phyloP scores from a whole-genome alignment of 1,140 invertebrate genomes.

The Diabrotica undecimpunctata region DNA sequence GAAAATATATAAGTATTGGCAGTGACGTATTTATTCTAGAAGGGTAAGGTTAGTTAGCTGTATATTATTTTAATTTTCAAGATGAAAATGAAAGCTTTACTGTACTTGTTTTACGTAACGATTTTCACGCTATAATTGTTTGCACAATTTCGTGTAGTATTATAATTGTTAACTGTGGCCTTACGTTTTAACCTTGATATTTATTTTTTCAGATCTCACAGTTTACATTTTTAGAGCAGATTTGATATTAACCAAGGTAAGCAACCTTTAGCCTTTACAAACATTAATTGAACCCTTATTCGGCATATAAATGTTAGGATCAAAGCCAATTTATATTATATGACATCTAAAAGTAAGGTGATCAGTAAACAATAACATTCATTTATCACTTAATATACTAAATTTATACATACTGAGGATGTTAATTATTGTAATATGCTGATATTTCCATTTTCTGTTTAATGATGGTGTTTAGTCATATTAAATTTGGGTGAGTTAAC shows the following conservation, averaged over 20 bases:
- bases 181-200: background rate
- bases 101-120: background rate
- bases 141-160: background rate
- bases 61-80: background rate
- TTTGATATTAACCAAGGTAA: background rate
- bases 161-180: background rate
- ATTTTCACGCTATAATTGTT: background rate
- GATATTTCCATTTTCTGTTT: too few species aligned
- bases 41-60: background rate
- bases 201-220: background rate
- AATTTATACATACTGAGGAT: too few species aligned
- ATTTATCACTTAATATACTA: too few species aligned
- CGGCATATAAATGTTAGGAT: too few species aligned
- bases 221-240: background rate
- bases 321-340: too few species aligned
- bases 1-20: background rate
- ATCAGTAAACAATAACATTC: too few species aligned
- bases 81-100: background rate
- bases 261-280: too few species aligned
- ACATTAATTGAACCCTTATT: too few species aligned
- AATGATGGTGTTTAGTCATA: too few species aligned
- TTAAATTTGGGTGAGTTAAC: too few species aligned
- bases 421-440: too few species aligned
- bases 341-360: too few species aligned
- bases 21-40: slow-evolving; percentile 2